Conservation (phyloP, 1,140 invertebrate genomes). For the Habropoda laboriosa region DNA sequence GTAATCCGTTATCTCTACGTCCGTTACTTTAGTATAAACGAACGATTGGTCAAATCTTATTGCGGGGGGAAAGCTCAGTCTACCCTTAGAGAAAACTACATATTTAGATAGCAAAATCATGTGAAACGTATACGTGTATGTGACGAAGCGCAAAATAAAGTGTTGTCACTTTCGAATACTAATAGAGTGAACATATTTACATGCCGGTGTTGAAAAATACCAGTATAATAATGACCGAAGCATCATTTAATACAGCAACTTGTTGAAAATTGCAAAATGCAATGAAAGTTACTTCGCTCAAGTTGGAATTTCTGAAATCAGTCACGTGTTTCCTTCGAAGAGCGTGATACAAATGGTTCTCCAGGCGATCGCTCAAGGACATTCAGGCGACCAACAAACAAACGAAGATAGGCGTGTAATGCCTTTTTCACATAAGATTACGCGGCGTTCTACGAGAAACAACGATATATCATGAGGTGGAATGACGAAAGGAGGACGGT, state of each 20-base stretch:
- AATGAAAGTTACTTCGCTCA: slow-evolving; percentile 12
- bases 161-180: background rate
- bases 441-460: slow-evolving; percentile 55
- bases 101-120: background rate
- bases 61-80: background rate
- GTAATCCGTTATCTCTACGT: no score
- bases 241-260: background rate
- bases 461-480: slow-evolving; percentile 52
- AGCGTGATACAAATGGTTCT: slow-evolving; percentile 40
- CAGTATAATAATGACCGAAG: background rate
- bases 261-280: background rate
- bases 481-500: slow-evolving; percentile 72
- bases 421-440: slow-evolving; percentile 41
- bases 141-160: background rate
- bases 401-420: slow-evolving; percentile 13
- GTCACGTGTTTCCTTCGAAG: slow-evolving; percentile 13
- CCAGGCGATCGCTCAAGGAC: slow-evolving; percentile 28
- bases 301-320: slow-evolving; percentile 38
- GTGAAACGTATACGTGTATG: background rate
- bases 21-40: background rate
- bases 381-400: background rate
- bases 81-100: background rate
- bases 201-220: background rate
- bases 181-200: slow-evolving; percentile 23
- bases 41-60: background rate